A percentile compares a stretch with the other conserved stretches of the same genome.
Conservation (phyloP, 2,888 invertebrate genomes). For the Epinotia brunnichana region DNA sequence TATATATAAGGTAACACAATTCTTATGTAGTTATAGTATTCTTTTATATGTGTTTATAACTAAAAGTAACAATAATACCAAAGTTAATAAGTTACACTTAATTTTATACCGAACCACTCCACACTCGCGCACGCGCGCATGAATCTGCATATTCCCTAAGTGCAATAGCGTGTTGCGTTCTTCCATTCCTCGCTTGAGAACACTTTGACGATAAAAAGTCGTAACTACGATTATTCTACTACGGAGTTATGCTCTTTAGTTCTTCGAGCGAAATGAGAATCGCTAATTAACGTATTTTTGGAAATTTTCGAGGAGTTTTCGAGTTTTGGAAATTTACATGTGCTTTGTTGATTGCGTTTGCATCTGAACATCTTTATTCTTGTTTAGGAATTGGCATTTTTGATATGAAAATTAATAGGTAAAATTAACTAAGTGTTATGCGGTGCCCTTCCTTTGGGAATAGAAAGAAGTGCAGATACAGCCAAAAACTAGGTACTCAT, state of each 20-base stretch:
- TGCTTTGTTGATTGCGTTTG: slow-evolving; percentile 29
- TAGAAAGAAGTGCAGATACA: too few relatives aligned
- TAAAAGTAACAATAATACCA: background rate
- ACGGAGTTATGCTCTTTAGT: slow-evolving; percentile 58
- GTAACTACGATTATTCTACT: background rate
- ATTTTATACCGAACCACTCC: slow-evolving; percentile 38
- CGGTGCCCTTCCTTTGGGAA: too few relatives aligned
- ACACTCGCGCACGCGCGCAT: slow-evolving; percentile 70
- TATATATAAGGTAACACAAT: too few relatives aligned
- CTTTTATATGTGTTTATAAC: too few relatives aligned
- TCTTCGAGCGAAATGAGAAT: slow-evolving; percentile 54
- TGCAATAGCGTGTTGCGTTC: slow-evolving; percentile 77
- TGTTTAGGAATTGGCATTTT: background rate
- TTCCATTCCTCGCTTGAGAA: slow-evolving; percentile 8
- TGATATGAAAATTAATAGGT: too few relatives aligned
- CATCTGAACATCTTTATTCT: slow-evolving; percentile 1
- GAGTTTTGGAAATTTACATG: slow-evolving; percentile 27
- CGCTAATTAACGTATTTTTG: slow-evolving; percentile 65
- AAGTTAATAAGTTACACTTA: slow-evolving; percentile 8
- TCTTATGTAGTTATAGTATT: too few relatives aligned
- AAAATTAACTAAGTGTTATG: too few relatives aligned
- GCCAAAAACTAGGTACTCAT: too few relatives aligned
- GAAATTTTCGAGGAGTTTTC: slow-evolving; percentile 27
- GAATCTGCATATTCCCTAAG: slow-evolving; percentile 83
- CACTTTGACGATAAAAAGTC: background rate